phyloP scores from a whole-genome alignment of 2,113 vertebrate species.

The Ciconia boyciana region DNA sequence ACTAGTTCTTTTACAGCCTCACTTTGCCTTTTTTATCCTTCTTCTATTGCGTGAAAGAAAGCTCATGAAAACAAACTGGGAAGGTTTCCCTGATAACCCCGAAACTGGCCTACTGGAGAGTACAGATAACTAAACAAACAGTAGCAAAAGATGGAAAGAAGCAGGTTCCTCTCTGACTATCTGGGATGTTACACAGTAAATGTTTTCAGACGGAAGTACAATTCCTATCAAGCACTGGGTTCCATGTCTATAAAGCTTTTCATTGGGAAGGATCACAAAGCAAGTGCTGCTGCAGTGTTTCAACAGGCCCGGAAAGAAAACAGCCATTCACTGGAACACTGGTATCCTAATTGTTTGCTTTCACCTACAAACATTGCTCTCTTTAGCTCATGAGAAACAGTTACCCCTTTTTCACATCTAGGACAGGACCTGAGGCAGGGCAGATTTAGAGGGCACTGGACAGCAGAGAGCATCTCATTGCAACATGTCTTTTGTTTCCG shows the following conservation, averaged over 20 bases:
- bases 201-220: not conserved
- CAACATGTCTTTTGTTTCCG: not conserved
- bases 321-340: not conserved
- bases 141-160: not conserved
- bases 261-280: not conserved
- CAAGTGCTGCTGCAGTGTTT: not conserved
- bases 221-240: not conserved
- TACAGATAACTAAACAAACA: constrained; percentile 17
- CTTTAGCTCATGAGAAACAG: not conserved
- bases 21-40: not conserved
- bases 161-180: not conserved
- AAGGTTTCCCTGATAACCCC: not conserved
- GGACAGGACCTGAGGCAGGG: not conserved
- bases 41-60: not conserved
- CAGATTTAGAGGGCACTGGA: not conserved
- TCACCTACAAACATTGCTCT: not conserved
- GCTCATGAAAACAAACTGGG: not conserved
- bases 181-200: not conserved
- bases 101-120: not conserved
- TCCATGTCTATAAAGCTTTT: not conserved
- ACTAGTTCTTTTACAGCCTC: not conserved
- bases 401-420: not conserved
- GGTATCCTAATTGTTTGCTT: not conserved
- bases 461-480: not conserved
- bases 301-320: not conserved